Evolutionary conservation across 2,888 invertebrate species (phyloP).

Genomic region (Chalcosyrphus nemorum): DNA sequence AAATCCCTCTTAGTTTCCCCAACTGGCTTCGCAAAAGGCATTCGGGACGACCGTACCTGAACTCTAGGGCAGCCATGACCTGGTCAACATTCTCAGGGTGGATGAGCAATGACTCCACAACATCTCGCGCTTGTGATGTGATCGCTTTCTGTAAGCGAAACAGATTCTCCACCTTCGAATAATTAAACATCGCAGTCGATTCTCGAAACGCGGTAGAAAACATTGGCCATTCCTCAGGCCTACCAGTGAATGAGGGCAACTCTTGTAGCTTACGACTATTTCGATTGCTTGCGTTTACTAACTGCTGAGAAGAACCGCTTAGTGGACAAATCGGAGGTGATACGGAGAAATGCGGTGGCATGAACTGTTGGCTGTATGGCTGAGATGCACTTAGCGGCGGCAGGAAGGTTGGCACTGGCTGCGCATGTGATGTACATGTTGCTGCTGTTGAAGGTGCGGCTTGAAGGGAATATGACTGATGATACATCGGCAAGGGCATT

Average conservation of each 20-base stretch:
- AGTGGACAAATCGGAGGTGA: too few relatives aligned
- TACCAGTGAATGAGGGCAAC: conserved; percentile 22
- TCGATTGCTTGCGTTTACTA: conserved; percentile 1
- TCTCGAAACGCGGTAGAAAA: conserved; percentile 33
- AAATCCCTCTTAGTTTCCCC: background rate
- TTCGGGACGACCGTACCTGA: background rate
- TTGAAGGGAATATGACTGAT: background rate
- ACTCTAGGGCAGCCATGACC: background rate
- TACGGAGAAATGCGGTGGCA: conserved; percentile 1
- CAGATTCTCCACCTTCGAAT: conserved; percentile 7
- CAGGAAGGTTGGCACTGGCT: conserved; percentile 28
- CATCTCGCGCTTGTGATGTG: background rate
- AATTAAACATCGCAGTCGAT: conserved; percentile 10
- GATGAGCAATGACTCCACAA: background rate
- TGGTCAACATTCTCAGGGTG: background rate
- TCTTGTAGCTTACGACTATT: conserved; percentile 20
- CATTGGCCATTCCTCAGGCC: conserved; percentile 48
- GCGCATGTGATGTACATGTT: conserved; percentile 6
- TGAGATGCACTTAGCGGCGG: conserved; percentile 20
- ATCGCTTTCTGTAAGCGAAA: conserved; percentile 10
- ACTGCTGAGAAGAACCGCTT: too few relatives aligned
- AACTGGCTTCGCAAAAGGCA: background rate
- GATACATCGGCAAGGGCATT: conserved; percentile 11
- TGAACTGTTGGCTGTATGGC: conserved; percentile 2
- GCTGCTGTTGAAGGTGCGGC: background rate